These are phyloP conservation scores for Brachyhypopomus occidentalis DNA, from an alignment of 2,113 vertebrate species.

Conservation along the genomic window DNA sequence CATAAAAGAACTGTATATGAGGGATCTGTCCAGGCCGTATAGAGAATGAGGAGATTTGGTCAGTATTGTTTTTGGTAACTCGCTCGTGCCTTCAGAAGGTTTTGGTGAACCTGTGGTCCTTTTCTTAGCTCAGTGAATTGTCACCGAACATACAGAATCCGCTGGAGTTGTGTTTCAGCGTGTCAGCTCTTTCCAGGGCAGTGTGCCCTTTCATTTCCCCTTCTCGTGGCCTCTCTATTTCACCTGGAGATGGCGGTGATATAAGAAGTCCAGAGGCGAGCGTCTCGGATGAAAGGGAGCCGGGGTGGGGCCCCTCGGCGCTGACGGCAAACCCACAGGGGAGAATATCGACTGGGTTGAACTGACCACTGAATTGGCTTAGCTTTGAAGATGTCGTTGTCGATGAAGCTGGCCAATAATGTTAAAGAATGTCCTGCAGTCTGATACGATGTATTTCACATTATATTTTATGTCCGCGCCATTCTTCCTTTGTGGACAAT, in stretches of 20 bases:
- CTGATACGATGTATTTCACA: too few species aligned
- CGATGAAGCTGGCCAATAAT: too few species aligned
- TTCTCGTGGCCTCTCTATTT: not conserved
- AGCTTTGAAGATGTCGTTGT: conserved; percentile 71
- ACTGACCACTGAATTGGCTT: conserved; percentile 63
- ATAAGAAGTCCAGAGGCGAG: conserved; percentile 17
- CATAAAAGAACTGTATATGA: conserved; percentile 36
- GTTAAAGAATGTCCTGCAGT: not conserved
- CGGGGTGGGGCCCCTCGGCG: conserved; percentile 61
- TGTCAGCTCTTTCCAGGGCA: conserved; percentile 2
- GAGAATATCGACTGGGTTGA: conserved; percentile 59
- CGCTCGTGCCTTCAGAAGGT: not conserved
- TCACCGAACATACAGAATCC: conserved; percentile 5
- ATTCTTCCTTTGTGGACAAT: not conserved
- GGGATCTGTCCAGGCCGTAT: not conserved
- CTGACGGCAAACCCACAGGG: conserved; percentile 46
- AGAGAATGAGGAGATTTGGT: not conserved
- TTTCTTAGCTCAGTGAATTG: conserved; percentile 2
- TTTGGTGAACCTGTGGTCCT: not conserved
- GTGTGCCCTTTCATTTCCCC: not conserved
- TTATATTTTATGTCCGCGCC: too few species aligned
- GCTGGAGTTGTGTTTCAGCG: conserved; percentile 26
- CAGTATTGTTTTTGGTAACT: conserved; percentile 12
- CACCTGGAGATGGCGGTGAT: conserved; percentile 8
- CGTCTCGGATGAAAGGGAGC: conserved; percentile 12